These are phyloP conservation scores for Zoanthus sansibaricus DNA, from an alignment of 92 coral and sea anemone genomes.

Conservation along the genomic window DNA sequence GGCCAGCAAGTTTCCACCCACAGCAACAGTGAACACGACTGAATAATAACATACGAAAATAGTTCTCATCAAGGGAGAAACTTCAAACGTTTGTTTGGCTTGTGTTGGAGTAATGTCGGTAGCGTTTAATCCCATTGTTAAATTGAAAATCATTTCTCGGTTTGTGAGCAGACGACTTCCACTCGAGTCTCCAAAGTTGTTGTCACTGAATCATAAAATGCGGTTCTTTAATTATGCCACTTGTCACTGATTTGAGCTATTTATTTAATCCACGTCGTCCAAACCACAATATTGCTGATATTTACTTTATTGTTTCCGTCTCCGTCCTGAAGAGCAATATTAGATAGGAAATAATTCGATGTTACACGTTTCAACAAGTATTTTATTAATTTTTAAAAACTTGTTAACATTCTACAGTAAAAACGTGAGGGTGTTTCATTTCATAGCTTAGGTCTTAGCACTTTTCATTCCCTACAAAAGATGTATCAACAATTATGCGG, in stretches of 20 bases:
- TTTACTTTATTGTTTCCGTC: neutral
- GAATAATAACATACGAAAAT: conserved; percentile 53
- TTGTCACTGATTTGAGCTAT: neutral
- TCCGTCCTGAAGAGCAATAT: neutral
- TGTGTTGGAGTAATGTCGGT: conserved; percentile 4
- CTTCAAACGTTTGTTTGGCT: neutral
- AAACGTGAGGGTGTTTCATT: neutral
- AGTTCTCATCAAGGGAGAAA: conserved; percentile 25
- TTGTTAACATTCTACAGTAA: neutral
- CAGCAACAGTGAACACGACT: conserved; percentile 66
- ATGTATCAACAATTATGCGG: neutral
- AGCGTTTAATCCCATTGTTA: conserved; percentile 3
- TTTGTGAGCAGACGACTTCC: neutral
- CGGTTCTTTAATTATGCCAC: neutral
- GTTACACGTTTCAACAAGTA: neutral
- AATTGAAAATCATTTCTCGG: conserved; percentile 4
- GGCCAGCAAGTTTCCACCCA: conserved; percentile 78
- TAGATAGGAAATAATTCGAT: neutral
- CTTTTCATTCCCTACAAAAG: neutral
- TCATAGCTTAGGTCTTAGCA: neutral
- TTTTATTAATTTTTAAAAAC: neutral
- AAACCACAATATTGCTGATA: neutral
- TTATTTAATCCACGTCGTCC: neutral
- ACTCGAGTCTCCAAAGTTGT: neutral
- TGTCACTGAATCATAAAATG: neutral